These are phyloP conservation scores for Ceriagrion tenellum DNA, from an alignment of 2,888 invertebrate genomes.

Conservation along the genomic window DNA sequence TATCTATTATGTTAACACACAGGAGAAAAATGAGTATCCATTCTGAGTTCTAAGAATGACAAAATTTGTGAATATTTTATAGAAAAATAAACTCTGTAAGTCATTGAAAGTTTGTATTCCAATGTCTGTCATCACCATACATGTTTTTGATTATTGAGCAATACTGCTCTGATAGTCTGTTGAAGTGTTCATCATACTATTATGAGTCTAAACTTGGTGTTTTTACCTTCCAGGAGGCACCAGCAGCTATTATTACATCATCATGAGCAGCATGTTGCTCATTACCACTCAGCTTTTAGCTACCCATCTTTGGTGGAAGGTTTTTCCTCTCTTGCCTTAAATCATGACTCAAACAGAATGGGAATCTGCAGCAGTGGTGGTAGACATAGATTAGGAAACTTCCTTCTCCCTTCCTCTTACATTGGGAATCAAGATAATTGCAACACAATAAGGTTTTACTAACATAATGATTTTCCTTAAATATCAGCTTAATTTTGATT, in stretches of 20 bases:
- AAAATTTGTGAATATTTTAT: no score
- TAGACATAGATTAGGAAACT: constrained; percentile 49
- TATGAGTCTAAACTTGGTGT: not conserved
- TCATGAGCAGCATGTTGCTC: constrained; percentile 38
- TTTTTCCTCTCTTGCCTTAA: constrained; percentile 56
- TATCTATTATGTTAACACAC: no score
- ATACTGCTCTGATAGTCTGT: not conserved
- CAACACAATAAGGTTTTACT: constrained; percentile 46
- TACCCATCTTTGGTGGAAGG: constrained; percentile 55
- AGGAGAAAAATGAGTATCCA: no score
- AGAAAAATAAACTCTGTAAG: no score
- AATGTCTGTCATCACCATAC: not conserved
- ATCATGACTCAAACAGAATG: constrained; percentile 56
- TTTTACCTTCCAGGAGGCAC: constrained; percentile 38
- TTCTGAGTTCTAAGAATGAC: no score
- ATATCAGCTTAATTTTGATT: not conserved
- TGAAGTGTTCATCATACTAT: not conserved
- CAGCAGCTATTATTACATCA: constrained; percentile 48
- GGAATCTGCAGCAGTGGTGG: constrained; percentile 55
- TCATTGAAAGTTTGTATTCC: not conserved
- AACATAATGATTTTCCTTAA: not conserved
- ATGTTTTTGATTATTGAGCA: not conserved
- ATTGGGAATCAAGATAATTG: constrained; percentile 58
- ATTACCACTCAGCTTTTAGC: constrained; percentile 44
- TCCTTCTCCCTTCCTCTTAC: constrained; percentile 54